Evolutionary conservation across 2,888 invertebrate species (phyloP), one percentile per base, ranked within the genome.

Genomic region (Bellardia bayeri): DNA sequence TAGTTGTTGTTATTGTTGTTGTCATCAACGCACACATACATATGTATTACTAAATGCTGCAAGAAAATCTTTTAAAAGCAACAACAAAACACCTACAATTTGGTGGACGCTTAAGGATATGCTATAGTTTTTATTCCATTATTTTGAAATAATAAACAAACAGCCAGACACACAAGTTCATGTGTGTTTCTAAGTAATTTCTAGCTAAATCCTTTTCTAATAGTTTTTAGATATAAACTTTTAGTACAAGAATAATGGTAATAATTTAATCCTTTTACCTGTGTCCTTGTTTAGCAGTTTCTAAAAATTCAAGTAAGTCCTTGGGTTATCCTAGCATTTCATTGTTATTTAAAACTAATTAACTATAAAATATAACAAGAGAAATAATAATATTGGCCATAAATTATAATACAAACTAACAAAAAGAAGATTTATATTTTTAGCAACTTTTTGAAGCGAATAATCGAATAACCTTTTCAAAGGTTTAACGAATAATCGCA

Each of bases 311-410:
- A 37, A 37, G 14, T 61, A 37, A 37, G 14, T 33, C 23, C 7
- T 37, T 51, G 4, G n/a, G 51, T 11, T 14, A 37, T 23, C 58
- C 9, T 61, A 11, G 4, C 4, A 33, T 33, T 30, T 33, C 14
- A 30, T 61, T 61, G 61, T 61, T 61, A 61, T 61, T 61, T 61
- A 33, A 61, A 61, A 61, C 61, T 61, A 37, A 61, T 61, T 61
- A 61, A n/a, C 14, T 61, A 61, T 37, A 14, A 56, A 23, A 56
- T 37, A 13, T 33, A 14, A 2, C 2, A 33, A 33, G 14, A 61
- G 13, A 13, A 33, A 61, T 3, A 5, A 61, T 33, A 33, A 61
- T 4, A 23, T 23, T 16, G 23, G 8, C 13, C 51, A 61, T 61
- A 61, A 13, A 30, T 58, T 30, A 58, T 58, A 30, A 4, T 1